Percentiles rank a stretch among this genome's conserved stretches.
Conservation (phyloP, 2,888 invertebrate genomes). For the Craniophora ligustri region DNA sequence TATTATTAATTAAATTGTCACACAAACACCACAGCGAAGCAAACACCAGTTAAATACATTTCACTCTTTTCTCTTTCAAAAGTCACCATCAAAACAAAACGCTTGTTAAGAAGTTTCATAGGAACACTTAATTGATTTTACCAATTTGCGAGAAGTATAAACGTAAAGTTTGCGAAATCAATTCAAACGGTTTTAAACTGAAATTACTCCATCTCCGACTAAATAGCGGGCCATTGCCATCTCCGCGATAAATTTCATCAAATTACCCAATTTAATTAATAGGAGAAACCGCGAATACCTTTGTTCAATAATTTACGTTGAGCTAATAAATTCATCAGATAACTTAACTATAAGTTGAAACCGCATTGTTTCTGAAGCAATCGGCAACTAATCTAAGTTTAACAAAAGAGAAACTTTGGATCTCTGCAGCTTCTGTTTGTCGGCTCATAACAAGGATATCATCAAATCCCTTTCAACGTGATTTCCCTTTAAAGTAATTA, state of each 20-base stretch:
- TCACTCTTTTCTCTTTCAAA: too few species aligned
- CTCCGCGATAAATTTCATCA: slow-evolving; percentile 49
- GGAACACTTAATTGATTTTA: slow-evolving; percentile 22
- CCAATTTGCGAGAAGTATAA: slow-evolving; percentile 32
- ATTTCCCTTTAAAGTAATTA: slow-evolving; percentile 5
- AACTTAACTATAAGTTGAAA: slow-evolving; percentile 50
- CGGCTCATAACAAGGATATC: slow-evolving; percentile 3
- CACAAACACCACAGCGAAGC: too few species aligned
- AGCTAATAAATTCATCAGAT: slow-evolving; percentile 64
- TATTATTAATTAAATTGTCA: too few species aligned
- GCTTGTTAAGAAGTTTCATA: not conserved
- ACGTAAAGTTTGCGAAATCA: slow-evolving; percentile 36
- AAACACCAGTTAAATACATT: too few species aligned
- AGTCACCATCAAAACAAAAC: not conserved
- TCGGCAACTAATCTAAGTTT: slow-evolving; percentile 39
- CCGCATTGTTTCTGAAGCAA: slow-evolving; percentile 50
- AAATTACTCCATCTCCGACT: slow-evolving; percentile 37
- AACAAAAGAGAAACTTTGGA: slow-evolving; percentile 31
- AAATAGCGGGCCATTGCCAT: slow-evolving; percentile 37
- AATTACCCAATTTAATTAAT: slow-evolving; percentile 62
- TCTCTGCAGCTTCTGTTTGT: slow-evolving; percentile 12
- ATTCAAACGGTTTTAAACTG: slow-evolving; percentile 45
- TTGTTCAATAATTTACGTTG: slow-evolving; percentile 57
- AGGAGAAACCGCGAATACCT: slow-evolving; percentile 64
- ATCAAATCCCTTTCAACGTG: not conserved